Evolutionary conservation across 2,888 invertebrate species (phyloP).

Genomic region (Heliconius ethilla): DNA sequence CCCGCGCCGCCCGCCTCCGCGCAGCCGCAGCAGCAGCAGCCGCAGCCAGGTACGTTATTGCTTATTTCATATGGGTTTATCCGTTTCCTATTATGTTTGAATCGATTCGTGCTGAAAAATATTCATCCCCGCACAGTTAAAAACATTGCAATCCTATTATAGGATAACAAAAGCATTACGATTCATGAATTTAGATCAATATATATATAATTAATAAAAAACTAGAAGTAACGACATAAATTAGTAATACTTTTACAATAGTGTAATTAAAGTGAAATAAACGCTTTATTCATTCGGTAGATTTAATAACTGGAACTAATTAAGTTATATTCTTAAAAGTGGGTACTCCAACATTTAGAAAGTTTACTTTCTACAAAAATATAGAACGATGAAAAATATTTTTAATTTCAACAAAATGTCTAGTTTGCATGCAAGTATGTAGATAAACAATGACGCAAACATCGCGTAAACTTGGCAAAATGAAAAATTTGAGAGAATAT

Average conservation of each 20-base stretch:
- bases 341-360: constrained; percentile 13
- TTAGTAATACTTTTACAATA: neutral
- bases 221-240: neutral
- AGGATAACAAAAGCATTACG: neutral
- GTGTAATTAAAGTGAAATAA: constrained; percentile 23
- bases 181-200: neutral
- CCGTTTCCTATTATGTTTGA: neutral
- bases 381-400: constrained; percentile 19
- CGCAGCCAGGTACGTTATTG: constrained; percentile 61
- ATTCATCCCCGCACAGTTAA: neutral
- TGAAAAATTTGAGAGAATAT: neutral
- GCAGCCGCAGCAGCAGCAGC: constrained; percentile 62
- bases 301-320: constrained; percentile 23
- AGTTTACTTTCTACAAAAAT: constrained; percentile 25
- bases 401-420: constrained; percentile 13
- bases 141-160: neutral
- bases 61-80: constrained; percentile 3
- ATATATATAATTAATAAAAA: neutral
- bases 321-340: constrained; percentile 14
- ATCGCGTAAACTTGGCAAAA: constrained; percentile 4
- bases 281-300: neutral
- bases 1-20: constrained; percentile 82
- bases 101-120: neutral
- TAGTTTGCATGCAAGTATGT: constrained; percentile 19
- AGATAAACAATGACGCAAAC: constrained; percentile 1